These are phyloP conservation scores for Ceuthmochares aereus DNA, from an alignment of 2,113 vertebrate genomes.

Conservation along the genomic window DNA sequence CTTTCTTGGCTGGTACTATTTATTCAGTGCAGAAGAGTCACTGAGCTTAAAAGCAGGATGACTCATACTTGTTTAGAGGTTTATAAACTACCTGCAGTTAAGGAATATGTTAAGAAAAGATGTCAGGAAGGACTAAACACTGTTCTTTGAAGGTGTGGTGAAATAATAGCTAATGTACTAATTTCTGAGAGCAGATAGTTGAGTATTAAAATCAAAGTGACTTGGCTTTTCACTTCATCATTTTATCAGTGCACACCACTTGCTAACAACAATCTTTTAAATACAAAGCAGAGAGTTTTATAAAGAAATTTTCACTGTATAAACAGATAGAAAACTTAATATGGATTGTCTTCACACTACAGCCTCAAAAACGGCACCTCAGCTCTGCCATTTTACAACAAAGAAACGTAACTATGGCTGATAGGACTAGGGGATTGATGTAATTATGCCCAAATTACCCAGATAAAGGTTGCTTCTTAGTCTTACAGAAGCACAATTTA, in stretches of 20 bases:
- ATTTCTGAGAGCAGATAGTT: slow-evolving; percentile 3
- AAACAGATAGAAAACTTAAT: not conserved
- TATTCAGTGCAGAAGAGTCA: slow-evolving; percentile 8
- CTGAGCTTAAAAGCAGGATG: slow-evolving; percentile 28
- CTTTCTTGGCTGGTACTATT: not conserved
- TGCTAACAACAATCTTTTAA: not conserved
- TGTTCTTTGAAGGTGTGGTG: not conserved
- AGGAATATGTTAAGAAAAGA: not conserved
- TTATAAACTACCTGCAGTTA: slow-evolving; percentile 23
- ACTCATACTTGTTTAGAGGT: slow-evolving; percentile 45
- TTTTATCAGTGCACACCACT: not conserved
- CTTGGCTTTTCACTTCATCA: not conserved
- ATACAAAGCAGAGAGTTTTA: not conserved
- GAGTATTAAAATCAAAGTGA: slow-evolving; percentile 1
- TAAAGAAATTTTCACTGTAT: not conserved
- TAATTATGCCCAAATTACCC: not conserved
- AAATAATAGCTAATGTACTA: slow-evolving; percentile 8
- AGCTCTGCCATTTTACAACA: not conserved
- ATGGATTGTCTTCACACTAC: not conserved
- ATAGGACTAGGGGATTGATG: not conserved
- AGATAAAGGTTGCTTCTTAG: not conserved
- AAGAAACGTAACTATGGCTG: not conserved
- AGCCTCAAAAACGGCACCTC: not conserved
- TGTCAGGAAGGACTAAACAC: slow-evolving; percentile 9
- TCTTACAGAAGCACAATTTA: not conserved